Percentiles rank a stretch among this genome's conserved stretches.
These are phyloP conservation scores for Rhabditophanes sp. DNA, from an alignment of 2,888 invertebrate genomes.

Conservation along the genomic window DNA sequence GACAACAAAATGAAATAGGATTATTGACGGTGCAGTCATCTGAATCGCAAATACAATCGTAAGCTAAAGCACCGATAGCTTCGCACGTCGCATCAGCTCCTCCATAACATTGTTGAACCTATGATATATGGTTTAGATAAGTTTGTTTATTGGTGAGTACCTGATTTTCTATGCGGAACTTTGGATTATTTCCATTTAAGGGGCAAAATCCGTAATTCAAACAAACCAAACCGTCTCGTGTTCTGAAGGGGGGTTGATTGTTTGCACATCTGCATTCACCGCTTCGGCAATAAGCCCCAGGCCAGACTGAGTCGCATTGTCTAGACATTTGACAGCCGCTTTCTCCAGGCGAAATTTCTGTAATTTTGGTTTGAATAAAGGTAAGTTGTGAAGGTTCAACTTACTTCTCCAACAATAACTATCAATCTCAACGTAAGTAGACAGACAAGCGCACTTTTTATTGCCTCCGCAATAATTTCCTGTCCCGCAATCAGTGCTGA, in stretches of 20 bases:
- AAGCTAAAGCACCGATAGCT: constrained; percentile 39
- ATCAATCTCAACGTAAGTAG: constrained; percentile 43
- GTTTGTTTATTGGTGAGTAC: constrained; percentile 4
- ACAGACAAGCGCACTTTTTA: constrained; percentile 42
- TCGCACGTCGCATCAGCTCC: constrained; percentile 42
- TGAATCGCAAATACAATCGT: constrained; percentile 41
- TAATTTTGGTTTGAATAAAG: constrained; percentile 1
- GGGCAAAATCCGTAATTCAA: constrained; percentile 43
- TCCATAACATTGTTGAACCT: constrained; percentile 39
- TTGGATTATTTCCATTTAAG: constrained; percentile 42
- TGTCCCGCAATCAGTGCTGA: constrained; percentile 40
- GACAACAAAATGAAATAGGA: constrained; percentile 43
- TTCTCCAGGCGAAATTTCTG: constrained; percentile 43
- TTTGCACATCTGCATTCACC: constrained; percentile 43
- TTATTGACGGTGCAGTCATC: constrained; percentile 42
- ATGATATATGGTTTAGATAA: background rate
- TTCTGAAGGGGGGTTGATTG: constrained; percentile 42
- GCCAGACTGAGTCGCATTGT: constrained; percentile 42
- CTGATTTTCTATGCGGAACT: constrained; percentile 43
- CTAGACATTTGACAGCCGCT: constrained; percentile 41
- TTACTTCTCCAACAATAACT: constrained; percentile 43
- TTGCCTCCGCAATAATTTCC: constrained; percentile 44
- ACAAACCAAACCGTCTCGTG: constrained; percentile 35
- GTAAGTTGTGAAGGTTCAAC: too few relatives aligned
- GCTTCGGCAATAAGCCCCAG: constrained; percentile 38